Percentiles rank a stretch among this genome's conserved stretches.
These are phyloP conservation scores for Caenorhabditis virilis DNA, from an alignment of 2,888 invertebrate species.

Conservation along the genomic window DNA sequence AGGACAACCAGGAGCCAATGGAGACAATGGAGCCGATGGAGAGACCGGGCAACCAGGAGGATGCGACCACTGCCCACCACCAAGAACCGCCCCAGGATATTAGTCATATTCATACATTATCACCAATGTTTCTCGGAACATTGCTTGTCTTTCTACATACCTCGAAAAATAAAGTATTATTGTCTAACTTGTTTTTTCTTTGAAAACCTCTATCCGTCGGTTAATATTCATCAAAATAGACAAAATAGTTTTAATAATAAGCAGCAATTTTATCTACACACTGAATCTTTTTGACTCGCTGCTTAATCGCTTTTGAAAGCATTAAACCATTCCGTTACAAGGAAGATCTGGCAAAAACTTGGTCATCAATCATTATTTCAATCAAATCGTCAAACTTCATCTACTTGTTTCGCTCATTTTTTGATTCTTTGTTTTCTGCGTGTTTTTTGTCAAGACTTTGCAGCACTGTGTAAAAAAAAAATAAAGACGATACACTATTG, in stretches of 20 bases:
- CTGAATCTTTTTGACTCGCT: too few relatives aligned
- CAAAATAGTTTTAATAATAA: background rate
- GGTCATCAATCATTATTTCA: too few relatives aligned
- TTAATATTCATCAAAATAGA: background rate
- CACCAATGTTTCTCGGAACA: slow-evolving; percentile 23
- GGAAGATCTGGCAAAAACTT: too few relatives aligned
- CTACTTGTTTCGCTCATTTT: too few relatives aligned
- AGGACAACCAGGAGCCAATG: slow-evolving; percentile 48
- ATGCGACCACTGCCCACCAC: slow-evolving; percentile 61
- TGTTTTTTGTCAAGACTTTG: too few relatives aligned
- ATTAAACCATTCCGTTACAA: too few relatives aligned
- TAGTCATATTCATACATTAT: slow-evolving; percentile 17
- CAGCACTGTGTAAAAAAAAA: too few relatives aligned
- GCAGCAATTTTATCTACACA: background rate
- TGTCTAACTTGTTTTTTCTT: background rate
- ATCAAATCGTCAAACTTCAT: too few relatives aligned
- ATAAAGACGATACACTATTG: too few relatives aligned
- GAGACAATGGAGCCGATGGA: slow-evolving; percentile 51
- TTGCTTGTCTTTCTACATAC: slow-evolving; percentile 31
- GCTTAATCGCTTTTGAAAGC: too few relatives aligned
- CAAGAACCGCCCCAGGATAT: slow-evolving; percentile 59
- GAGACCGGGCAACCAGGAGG: slow-evolving; percentile 54
- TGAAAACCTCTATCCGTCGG: too few relatives aligned
- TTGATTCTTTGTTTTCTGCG: too few relatives aligned
- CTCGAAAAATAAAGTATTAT: slow-evolving; percentile 32